Base-by-base conservation (phyloP, 2,888 invertebrate genomes). In the Patella depressa region DNA sequence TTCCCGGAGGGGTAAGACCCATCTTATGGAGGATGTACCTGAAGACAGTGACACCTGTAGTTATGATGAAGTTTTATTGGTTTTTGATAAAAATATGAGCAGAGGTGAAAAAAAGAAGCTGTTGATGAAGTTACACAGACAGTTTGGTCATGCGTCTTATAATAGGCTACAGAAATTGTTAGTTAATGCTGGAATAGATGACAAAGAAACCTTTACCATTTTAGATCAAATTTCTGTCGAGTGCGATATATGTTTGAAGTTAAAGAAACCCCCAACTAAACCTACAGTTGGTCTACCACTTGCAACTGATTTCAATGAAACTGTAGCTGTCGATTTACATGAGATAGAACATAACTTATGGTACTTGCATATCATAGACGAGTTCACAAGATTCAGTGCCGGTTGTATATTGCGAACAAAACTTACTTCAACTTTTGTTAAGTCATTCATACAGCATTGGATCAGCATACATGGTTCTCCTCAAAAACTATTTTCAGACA, bases 311-410 rank as follows among this genome's bases (percentile, higher is more conserved):
- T 78, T 76, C 54, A 78, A 80, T 54, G 73, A 80, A 57, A 71
- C 65, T 19, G 79, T 77, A 17, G 79, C 76, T 54, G 72, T 79
- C 12, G 74, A 79, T 53, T 53, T 79, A 45, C 79, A 79, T 74
- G 77, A 77, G 70, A 70, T 78, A n/a, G 77, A 73, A 57, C 53
- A 71, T 53, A 71, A 34, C 34, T 19, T 76, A 19, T 78, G 78
- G 78, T 74, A 80, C 59, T 45, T 79, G 29, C 78, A 80, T 53
- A 76, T 76, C 53, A 76, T 80, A 59, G 76, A 79, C 71, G 76
- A 76, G 45, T 79, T 77, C 59, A 78, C 78, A 15, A 53, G 78
- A 54, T 79, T 79, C 57, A 77, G 79, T 77, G 77, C 79, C 24
- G 77, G 74, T 12, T 17, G 70, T 72, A 78, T 79, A 4, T 72